Base-by-base conservation (phyloP, 2,888 invertebrate genomes). In the Phyllotreta cruciferae region DNA sequence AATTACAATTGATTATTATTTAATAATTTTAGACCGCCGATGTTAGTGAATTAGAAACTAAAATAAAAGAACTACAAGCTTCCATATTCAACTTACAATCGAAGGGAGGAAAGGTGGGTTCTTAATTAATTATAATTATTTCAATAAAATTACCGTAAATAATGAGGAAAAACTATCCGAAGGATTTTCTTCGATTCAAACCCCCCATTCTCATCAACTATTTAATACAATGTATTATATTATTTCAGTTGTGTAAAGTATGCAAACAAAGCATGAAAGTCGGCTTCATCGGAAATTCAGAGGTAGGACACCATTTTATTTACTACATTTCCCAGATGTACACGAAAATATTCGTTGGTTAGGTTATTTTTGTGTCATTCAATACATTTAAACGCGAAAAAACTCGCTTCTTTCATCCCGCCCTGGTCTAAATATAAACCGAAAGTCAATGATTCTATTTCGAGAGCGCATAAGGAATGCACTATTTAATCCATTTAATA, bases 181-280 rank as follows among this genome's bases (percentile, higher is more conserved):
- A n/a, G 7, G 52, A 9, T n/a, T n/a, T n/a, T n/a, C n/a, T n/a
- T n/a, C n/a, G n/a, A n/a, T n/a, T n/a, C n/a, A n/a, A n/a, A n/a
- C n/a, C n/a, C n/a, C n/a, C n/a, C n/a, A n/a, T n/a, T n/a, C n/a
- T n/a, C n/a, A n/a, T n/a, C n/a, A n/a, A n/a, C n/a, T n/a, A n/a
- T n/a, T n/a, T 14, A 54, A 41, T 13, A 34, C 56, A 60, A 24
- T 11, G 58, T 56, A 24, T 45, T 34, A 41, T 13, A 36, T 37
- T 54, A 53, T 71, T 72, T 47, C 38, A 74, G 73, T 41, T 66
- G 11, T 74, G 73, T 47, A 73, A 71, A 62, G 69, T 70, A 45
- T 73, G 73, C 41, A 67, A 55, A 53, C 68, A 70, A 35, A 67
- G 54, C 49, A 58, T 68, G 1, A 71, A 67, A 67, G 72, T 74